Evolutionary conservation across 2,888 invertebrate species (phyloP), one percentile per base, ranked within the genome.

Genomic region (Acheta domesticus): DNA sequence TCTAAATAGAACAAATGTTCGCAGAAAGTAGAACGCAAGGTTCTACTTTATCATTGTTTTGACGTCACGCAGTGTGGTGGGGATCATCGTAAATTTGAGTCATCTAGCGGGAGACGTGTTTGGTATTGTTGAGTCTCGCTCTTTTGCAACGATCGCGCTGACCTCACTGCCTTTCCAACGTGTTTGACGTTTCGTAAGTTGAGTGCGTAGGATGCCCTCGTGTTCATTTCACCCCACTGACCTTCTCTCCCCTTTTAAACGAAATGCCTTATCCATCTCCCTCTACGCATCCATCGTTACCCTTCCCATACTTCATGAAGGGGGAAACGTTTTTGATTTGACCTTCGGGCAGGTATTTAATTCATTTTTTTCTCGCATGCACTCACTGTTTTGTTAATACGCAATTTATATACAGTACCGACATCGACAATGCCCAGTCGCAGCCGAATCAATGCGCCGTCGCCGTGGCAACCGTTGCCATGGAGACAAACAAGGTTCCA

Each of bases 361-460:
- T 62, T 14, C 16, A 62, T 62, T 62, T 62, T 62, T 62, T 19
- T n/a, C 14, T 62, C 62, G 62, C 8, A 36, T 36, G 36, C 36
- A 8, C 36, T 8, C 36, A 36, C 36, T 62, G 62, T 62, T 62
- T 62, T 62, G 62, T 62, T 62, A 62, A 62, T 62, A 62, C 16
- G 62, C 62, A 62, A 62, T 62, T 62, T 62, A 62, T 62, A 62
- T 62, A 62, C 62, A 62, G 62, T 62, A 14, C 14, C n/a, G 14
- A 62, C 48, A 19, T 19, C 19, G 73, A 48, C 79, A 73, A 49
- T 48, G 76, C 16, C 77, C 62, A 23, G n/a, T 74, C 62, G 49
- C 50, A 62, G 84, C 86, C 87, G 87, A 87, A 87, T 87, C 87
- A 87, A 87, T 87, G 87, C 87, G 86, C 86, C 85, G 82, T 85